These are phyloP conservation scores for Caenorhabditis plicata DNA, from an alignment of 2,888 invertebrate genomes.

Conservation along the genomic window DNA sequence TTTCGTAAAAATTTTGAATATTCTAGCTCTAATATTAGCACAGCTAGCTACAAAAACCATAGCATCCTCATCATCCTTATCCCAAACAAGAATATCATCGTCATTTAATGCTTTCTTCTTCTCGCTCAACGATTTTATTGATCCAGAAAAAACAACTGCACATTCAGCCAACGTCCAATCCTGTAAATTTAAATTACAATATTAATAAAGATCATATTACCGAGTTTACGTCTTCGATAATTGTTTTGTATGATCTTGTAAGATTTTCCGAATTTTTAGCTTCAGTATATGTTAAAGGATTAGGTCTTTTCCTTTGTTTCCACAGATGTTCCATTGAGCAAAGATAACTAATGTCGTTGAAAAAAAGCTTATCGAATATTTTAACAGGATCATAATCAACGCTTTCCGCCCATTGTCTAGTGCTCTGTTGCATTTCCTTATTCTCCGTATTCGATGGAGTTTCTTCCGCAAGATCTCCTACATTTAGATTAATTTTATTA, in stretches of 20 bases:
- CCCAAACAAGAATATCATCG: conserved; percentile 80
- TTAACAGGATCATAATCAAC: conserved; percentile 81
- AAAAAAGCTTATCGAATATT: conserved; percentile 88
- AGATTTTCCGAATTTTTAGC: neutral
- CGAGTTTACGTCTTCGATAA: conserved; percentile 8
- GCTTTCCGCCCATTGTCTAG: conserved; percentile 84
- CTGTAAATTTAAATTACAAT: too few species aligned
- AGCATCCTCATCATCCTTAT: conserved; percentile 81
- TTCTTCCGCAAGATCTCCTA: conserved; percentile 1
- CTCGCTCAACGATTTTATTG: conserved; percentile 47
- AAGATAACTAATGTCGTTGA: conserved; percentile 90
- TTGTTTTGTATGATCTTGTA: neutral
- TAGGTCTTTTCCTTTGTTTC: conserved; percentile 82
- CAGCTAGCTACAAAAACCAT: conserved; percentile 84
- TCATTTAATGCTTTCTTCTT: conserved; percentile 64
- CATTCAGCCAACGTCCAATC: conserved; percentile 52
- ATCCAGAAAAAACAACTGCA: conserved; percentile 68
- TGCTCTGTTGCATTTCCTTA: conserved; percentile 70
- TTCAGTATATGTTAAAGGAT: conserved; percentile 9
- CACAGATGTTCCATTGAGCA: conserved; percentile 91
- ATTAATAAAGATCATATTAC: too few species aligned
- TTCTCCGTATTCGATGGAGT: conserved; percentile 1
- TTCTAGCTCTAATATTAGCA: conserved; percentile 85
- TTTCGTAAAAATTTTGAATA: conserved; percentile 85
- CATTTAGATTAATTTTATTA: neutral